phyloP scores from a whole-genome alignment of 2,797 vertebrate species.

The Kryptopterus vitreolus region DNA sequence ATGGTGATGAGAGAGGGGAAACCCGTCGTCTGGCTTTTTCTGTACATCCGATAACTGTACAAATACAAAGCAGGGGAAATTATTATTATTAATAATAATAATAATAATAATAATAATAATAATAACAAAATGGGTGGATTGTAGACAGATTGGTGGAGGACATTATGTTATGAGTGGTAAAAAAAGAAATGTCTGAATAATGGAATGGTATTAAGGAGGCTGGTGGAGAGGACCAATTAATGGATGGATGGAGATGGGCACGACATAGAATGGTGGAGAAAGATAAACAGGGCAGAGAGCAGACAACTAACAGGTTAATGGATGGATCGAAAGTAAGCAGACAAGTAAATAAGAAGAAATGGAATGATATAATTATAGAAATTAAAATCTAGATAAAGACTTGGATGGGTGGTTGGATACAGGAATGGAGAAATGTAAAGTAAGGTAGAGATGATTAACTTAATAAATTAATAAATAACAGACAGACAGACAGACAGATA shows the following conservation, averaged over 20 bases:
- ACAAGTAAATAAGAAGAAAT: neutral
- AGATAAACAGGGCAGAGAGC: no score
- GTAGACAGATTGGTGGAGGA: no score
- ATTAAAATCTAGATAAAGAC: neutral
- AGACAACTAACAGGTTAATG: no score
- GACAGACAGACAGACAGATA: neutral
- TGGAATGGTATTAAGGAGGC: neutral
- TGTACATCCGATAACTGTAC: constrained; percentile 95
- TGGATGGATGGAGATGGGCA: neutral
- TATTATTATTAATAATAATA: neutral
- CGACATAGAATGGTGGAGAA: no score
- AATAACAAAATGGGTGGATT: neutral
- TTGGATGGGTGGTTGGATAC: no score
- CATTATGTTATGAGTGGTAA: neutral
- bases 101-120: neutral
- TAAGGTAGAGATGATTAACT: neutral
- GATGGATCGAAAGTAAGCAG: neutral
- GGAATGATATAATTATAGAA: no score
- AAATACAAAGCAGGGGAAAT: constrained; percentile 25
- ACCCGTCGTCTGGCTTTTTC: constrained; percentile 98
- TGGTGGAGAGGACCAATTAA: neutral
- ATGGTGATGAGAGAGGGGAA: constrained; percentile 98
- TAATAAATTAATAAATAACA: no score
- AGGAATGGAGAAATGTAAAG: neutral
- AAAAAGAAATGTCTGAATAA: neutral